A percentile compares a stretch with the other conserved stretches of the same genome.
These are phyloP conservation scores for Troides helena DNA, from an alignment of 2,888 invertebrate species.

Conservation along the genomic window DNA sequence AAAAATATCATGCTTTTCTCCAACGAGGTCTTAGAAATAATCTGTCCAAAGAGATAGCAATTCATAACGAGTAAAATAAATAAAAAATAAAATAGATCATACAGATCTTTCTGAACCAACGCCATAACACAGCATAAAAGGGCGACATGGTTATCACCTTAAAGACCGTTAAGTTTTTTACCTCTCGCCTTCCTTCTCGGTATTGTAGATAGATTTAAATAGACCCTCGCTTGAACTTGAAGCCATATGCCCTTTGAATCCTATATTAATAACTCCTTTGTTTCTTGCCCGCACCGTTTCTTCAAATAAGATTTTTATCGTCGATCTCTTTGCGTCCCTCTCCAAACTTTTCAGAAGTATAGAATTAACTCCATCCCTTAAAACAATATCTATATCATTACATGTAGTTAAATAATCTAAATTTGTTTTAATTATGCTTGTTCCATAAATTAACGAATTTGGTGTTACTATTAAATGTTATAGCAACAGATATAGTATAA, in stretches of 20 bases:
- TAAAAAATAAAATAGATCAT: background rate
- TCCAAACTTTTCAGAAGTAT: constrained; percentile 51
- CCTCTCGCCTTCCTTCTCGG: constrained; percentile 70
- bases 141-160: no score
- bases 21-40: background rate
- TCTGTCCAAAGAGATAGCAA: background rate
- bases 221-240: constrained; percentile 84
- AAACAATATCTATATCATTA: background rate
- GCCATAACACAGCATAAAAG: no score
- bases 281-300: constrained; percentile 78
- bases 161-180: constrained; percentile 36
- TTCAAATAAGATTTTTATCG: constrained; percentile 81
- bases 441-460: no score
- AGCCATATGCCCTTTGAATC: constrained; percentile 83
- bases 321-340: constrained; percentile 81
- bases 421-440: no score
- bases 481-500: no score
- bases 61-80: no score
- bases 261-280: constrained; percentile 82
- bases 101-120: no score
- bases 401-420: no score
- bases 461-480: no score
- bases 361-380: background rate
- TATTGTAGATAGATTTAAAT: constrained; percentile 83
- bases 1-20: background rate